Conservation (phyloP, 2,797 vertebrate genomes). For the Enteromius radiatus region DNA sequence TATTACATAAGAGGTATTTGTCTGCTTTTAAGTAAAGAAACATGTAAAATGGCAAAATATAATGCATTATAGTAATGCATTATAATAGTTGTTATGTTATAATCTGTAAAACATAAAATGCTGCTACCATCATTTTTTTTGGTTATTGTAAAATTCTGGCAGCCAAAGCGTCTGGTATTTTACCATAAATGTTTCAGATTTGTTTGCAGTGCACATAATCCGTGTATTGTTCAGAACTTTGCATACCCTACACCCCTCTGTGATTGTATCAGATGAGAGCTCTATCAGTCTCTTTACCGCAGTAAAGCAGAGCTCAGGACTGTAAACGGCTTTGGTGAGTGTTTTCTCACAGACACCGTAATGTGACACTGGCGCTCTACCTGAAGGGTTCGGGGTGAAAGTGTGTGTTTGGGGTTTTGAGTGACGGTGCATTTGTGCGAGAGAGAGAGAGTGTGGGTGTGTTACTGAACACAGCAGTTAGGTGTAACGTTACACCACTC, state of each 20-base stretch:
- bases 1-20: too few species aligned
- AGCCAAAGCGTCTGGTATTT: too few species aligned
- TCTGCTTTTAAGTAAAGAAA: too few species aligned
- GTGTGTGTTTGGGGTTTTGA: constrained; percentile 52
- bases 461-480: constrained; percentile 50
- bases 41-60: too few species aligned
- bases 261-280: not conserved
- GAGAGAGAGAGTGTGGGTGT: constrained; percentile 30
- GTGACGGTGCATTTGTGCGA: constrained; percentile 48
- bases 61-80: too few species aligned
- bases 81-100: too few species aligned
- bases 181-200: too few species aligned
- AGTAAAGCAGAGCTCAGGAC: constrained; percentile 18
- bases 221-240: not conserved
- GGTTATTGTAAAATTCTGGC: too few species aligned
- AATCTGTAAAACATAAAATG: too few species aligned
- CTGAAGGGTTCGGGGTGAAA: constrained; percentile 44
- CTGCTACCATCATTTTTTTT: too few species aligned
- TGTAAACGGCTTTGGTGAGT: constrained; percentile 33
- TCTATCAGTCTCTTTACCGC: constrained; percentile 2
- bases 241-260: not conserved
- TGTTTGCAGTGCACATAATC: too few species aligned
- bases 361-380: constrained; percentile 32
- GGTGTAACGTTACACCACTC: constrained; percentile 59
- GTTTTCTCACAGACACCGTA: constrained; percentile 38